Evolutionary conservation across 2,888 invertebrate species (phyloP), one percentile per base, ranked within the genome.

Genomic region (Anarsia innoxiella): DNA sequence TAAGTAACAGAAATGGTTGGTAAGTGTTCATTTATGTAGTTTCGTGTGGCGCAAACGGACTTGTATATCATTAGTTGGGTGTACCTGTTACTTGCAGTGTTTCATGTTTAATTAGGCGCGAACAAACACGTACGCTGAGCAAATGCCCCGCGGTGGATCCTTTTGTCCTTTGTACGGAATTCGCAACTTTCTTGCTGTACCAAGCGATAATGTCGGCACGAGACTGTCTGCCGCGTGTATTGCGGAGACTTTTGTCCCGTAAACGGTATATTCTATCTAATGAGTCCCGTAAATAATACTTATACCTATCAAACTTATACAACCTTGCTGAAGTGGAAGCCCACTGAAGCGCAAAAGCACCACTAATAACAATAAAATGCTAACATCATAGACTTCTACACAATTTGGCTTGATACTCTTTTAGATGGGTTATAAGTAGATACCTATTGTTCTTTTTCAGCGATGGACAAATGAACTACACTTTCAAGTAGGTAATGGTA

Each of bases 71-170:
- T n/a, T n/a, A n/a, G n/a, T n/a, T n/a, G n/a, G n/a, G n/a, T 19
- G n/a, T 25, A 25, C 25, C 25, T 25, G 25, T 6, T 19, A 19
- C 25, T n/a, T 25, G 25, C 25, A 25, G 25, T 9, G 25, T 9
- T n/a, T 25, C 66, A 62, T 82, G 78, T 83, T 83, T 83, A 83
- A 83, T 83, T 80, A 82, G 80, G 80, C 75, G 73, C 58, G 75
- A 76, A 74, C 77, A 82, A 82, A 82, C 76, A 82, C 76, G 73
- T 61, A 59, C 67, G 62, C 56, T 69, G 72, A 67, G 61, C 72
- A 75, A 80, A 82, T 78, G 71, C 70, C 82, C 77, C 48, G 57
- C 56, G 76, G 79, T 61, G 52, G 44, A 51, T 46, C 79, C 80
- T 82, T 38, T 82, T 78, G 78, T 79, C 75, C 74, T 79, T 75